Base-by-base conservation (phyloP, 1,140 invertebrate species). In the Reticulitermes speratus region DNA sequence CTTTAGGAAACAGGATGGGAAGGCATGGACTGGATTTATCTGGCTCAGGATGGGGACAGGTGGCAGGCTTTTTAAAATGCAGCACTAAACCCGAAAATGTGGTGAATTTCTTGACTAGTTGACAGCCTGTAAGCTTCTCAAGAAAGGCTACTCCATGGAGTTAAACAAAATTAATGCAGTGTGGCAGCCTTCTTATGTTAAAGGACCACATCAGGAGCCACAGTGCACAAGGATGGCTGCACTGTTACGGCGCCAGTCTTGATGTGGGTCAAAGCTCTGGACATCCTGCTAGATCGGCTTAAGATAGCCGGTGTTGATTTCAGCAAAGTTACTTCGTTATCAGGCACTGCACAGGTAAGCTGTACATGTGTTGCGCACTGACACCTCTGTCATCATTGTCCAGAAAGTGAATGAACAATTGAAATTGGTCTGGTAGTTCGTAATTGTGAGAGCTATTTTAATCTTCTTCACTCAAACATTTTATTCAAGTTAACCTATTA, bases 261-360 rank as follows among this genome's bases (percentile, higher is more conserved):
- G 6, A 97, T 99, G 95, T 99, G 98, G 98, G 94, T 99, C 0
- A 98, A 99, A 91, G 97, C 98, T 0, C 89, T 99, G 44, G 98
- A 99, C 89, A 94, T 99, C 90, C 92, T 99, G 0, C 91, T 99
- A 90, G 97, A 98, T 89, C 94, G 95, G 88, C 91, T 99, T 25
- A 93, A 96, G 82, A 93, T 96, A 16, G 94, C 94, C 85, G 96
- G 96, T 32, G 95, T 96, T 21, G 96, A 98, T 90, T 97, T 99
- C 89, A 94, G 94, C 45, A 94, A 94, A 88, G 94, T 99, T 32
- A 93, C 92, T 5, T 96, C 96, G n/a, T 91, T 99, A 86, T 97
- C 97, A 44, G 98, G 98, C 11, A 95, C 96, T 86, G 98, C 95
- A 3, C 98, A 99, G 94, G 97, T 97, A 92, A 89, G 84, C 87